phyloP scores from a whole-genome alignment of 2,113 vertebrate genomes.

The Pleuronectes platessa region DNA sequence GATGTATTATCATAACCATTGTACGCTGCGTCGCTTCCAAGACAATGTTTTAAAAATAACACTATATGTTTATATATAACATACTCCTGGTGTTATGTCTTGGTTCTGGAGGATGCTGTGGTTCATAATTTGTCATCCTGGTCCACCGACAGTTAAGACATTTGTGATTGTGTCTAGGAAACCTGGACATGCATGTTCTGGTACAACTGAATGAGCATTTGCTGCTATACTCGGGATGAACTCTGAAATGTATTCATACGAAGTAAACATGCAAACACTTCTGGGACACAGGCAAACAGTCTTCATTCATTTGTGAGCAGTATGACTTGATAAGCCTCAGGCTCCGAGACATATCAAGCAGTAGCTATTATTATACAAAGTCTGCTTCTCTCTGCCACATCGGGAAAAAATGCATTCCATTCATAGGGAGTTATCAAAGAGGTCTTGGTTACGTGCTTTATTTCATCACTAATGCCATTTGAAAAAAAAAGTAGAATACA shows the following conservation, averaged over 20 bases:
- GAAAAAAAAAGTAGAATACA: background rate
- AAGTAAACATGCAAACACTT: background rate
- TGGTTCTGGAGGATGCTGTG: background rate
- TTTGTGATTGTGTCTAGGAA: background rate
- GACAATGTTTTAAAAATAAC: conserved; percentile 10
- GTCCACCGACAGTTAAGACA: background rate
- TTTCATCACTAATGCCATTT: background rate
- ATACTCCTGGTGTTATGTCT: conserved; percentile 12
- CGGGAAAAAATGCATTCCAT: background rate
- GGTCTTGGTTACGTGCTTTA: background rate
- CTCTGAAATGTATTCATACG: background rate
- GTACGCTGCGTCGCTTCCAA: conserved; percentile 1
- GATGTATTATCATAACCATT: conserved; percentile 42
- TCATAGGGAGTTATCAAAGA: background rate
- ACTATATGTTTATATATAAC: background rate
- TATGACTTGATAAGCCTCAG: background rate
- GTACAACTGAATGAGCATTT: background rate
- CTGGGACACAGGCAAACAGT: background rate
- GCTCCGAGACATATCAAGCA: background rate
- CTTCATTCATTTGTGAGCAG: background rate
- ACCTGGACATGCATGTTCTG: background rate
- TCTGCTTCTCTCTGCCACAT: background rate
- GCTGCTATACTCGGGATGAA: background rate
- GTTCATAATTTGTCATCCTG: background rate
- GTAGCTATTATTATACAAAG: background rate